Evolutionary conservation across 2,888 invertebrate genomes (phyloP).

Genomic region (Andrena bicolor): DNA sequence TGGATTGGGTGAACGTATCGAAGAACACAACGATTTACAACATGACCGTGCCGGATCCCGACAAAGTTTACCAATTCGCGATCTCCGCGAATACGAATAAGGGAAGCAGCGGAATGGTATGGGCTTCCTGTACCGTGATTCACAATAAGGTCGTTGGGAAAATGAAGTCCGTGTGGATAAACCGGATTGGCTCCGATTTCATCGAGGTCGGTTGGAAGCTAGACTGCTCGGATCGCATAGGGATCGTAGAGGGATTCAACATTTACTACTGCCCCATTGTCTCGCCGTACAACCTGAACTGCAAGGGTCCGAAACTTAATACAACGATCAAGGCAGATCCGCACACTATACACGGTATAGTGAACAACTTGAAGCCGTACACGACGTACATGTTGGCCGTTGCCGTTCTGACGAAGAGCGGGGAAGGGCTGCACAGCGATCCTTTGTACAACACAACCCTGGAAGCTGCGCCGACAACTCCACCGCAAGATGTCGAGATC

Average conservation of each 20-base stretch:
- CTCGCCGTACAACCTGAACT: conserved; percentile 86
- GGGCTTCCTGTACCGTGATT: conserved; percentile 91
- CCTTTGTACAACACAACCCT: conserved; percentile 89
- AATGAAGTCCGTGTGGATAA: conserved; percentile 87
- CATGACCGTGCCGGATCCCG: conserved; percentile 87
- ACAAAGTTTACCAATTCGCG: conserved; percentile 90
- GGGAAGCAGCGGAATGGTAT: conserved; percentile 93
- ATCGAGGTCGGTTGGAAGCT: conserved; percentile 92
- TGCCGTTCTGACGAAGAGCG: conserved; percentile 87
- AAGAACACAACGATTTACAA: conserved; percentile 86
- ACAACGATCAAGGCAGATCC: conserved; percentile 85
- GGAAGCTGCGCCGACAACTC: conserved; percentile 89
- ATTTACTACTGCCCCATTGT: conserved; percentile 91
- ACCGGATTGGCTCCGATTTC: conserved; percentile 85
- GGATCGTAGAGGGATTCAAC: conserved; percentile 90
- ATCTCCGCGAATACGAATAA: conserved; percentile 91
- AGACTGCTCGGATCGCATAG: conserved; percentile 91
- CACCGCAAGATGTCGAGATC: conserved; percentile 88
- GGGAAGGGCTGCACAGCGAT: conserved; percentile 87
- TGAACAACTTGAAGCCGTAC: conserved; percentile 90
- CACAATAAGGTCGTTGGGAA: conserved; percentile 86
- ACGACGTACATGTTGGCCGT: conserved; percentile 91
- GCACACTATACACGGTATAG: conserved; percentile 86
- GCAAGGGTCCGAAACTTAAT: conserved; percentile 86
- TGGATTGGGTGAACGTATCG: conserved; percentile 87